Evolutionary conservation across 1,140 invertebrate genomes (phyloP).

Genomic region (Caenorhabditis briggsae): DNA sequence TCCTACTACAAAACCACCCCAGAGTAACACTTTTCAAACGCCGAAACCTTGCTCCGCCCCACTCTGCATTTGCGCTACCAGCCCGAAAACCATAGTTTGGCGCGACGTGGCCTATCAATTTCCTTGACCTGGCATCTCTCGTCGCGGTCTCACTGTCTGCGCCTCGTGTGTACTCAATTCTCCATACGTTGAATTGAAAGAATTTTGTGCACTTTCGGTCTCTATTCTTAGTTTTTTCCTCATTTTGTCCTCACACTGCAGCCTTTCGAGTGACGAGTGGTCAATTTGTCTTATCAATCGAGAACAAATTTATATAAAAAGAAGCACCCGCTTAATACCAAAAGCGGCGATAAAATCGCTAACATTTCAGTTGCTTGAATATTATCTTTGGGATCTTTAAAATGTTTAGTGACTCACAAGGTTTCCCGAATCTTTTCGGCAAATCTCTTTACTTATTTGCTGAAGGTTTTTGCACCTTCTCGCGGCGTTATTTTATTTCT

Average conservation of each 20-base stretch:
- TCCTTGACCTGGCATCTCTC: neutral
- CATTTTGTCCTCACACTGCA: neutral
- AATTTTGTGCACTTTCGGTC: neutral
- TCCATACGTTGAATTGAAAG: neutral
- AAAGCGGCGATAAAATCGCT: neutral
- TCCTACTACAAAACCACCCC: constrained; percentile 27
- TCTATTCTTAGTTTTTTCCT: constrained; percentile 19
- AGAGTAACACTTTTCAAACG: constrained; percentile 50
- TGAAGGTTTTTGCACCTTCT: neutral
- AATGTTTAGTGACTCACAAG: too few relatives aligned
- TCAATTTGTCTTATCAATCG: neutral
- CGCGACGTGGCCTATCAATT: neutral
- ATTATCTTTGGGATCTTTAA: too few relatives aligned
- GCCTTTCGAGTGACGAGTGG: neutral
- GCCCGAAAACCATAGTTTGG: neutral
- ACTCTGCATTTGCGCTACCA: too few relatives aligned
- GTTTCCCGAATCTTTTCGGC: too few relatives aligned
- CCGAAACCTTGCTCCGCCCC: neutral
- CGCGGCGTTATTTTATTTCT: neutral
- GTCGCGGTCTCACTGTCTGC: neutral
- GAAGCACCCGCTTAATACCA: neutral
- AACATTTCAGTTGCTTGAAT: too few relatives aligned
- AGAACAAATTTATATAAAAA: neutral
- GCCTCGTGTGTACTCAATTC: neutral
- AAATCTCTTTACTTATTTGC: too few relatives aligned